These are phyloP conservation scores for Pyrgilauda ruficollis DNA, from an alignment of 2,113 vertebrate genomes.

Conservation along the genomic window DNA sequence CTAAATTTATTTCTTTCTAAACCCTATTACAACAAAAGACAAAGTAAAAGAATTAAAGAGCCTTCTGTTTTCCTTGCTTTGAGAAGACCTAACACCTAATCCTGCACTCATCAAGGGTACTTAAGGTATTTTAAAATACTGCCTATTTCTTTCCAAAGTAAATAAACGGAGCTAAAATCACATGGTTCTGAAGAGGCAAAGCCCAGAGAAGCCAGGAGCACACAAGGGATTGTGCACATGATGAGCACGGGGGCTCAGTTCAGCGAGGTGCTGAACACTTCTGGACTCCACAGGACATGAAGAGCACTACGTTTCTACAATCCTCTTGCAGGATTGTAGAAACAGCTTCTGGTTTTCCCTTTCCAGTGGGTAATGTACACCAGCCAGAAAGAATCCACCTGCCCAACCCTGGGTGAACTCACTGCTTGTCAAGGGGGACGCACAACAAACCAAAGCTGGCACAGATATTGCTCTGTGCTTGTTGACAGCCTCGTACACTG, in stretches of 20 bases:
- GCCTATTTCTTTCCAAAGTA: constrained; percentile 18
- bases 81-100: background rate
- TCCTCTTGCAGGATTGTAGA: background rate
- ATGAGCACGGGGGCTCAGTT: background rate
- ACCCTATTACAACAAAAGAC: background rate
- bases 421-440: background rate
- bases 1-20: background rate
- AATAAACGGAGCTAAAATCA: constrained; percentile 12
- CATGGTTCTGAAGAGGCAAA: constrained; percentile 4
- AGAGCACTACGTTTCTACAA: rapidly evolving
- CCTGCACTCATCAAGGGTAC: background rate
- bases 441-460: background rate
- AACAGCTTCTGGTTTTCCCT: background rate
- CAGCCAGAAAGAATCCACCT: background rate
- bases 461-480: background rate
- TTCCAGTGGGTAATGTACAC: background rate
- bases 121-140: constrained; percentile 17
- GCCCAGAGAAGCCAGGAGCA: background rate
- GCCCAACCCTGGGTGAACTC: rapidly evolving
- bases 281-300: rapidly evolving
- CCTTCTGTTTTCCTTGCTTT: background rate
- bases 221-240: background rate
- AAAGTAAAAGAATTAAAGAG: background rate
- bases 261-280: background rate
- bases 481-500: background rate